Conservation (phyloP, 2,888 invertebrate species). For the Drosophila meridiana region DNA sequence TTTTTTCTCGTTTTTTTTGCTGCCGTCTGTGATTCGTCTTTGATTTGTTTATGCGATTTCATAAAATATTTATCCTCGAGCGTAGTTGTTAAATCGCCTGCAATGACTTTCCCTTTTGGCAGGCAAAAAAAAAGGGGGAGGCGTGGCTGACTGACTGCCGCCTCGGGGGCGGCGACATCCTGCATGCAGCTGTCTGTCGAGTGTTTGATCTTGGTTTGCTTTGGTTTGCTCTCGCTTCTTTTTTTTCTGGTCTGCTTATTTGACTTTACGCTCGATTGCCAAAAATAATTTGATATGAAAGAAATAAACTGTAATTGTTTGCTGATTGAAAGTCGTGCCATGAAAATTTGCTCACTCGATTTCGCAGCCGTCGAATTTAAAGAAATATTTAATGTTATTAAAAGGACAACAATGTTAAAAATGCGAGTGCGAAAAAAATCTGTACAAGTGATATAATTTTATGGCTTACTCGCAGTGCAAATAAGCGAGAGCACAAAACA, state of each 20-base stretch:
- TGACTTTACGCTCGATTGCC: constrained; percentile 80
- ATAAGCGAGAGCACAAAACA: constrained; percentile 45
- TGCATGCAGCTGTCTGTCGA: constrained; percentile 36
- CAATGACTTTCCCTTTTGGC: constrained; percentile 75
- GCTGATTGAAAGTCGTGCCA: constrained; percentile 76
- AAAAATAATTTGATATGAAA: constrained; percentile 81
- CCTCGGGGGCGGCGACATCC: constrained; percentile 45
- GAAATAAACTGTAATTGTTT: constrained; percentile 80
- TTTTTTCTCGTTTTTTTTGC: constrained; percentile 18
- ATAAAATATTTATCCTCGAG: constrained; percentile 82
- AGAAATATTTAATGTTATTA: constrained; percentile 53
- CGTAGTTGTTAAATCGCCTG: constrained; percentile 83
- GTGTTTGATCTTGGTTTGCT: constrained; percentile 68
- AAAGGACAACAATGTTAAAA: background rate
- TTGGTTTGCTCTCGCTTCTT: background rate
- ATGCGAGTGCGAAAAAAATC: constrained; percentile 34
- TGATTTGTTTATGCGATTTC: constrained; percentile 82
- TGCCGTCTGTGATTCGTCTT: constrained; percentile 74
- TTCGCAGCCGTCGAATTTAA: constrained; percentile 33
- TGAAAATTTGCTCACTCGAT: constrained; percentile 27
- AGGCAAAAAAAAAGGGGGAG: constrained; percentile 1
- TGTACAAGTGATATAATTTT: constrained; percentile 64
- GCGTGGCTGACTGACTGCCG: constrained; percentile 1
- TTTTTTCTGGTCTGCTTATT: constrained; percentile 59
- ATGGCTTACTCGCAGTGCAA: constrained; percentile 52